Base-by-base conservation (phyloP, 2,797 vertebrate species). In the Bovichtus variegatus region DNA sequence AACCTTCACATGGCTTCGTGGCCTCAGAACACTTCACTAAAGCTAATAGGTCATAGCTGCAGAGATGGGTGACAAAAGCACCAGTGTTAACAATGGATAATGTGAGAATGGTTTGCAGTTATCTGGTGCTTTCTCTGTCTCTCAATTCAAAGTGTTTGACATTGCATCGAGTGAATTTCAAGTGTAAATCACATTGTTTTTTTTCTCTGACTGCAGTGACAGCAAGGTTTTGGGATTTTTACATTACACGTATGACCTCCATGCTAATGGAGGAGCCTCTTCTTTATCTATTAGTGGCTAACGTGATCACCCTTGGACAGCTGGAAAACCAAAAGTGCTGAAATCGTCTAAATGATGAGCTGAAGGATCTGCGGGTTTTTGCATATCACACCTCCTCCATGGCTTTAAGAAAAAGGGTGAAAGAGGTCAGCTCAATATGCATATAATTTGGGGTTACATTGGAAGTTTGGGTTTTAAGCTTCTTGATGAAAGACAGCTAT, bases 381-480 rank as follows among this genome's bases (percentile, higher is more conserved):
- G 93, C 93, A 90, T 93, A 92, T 94, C 93, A 80, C 90, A 84
- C 89, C 83, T 87, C 81, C 74, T 86, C 85, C 27, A 61, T 91
- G 85, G 92, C 91, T 93, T 93, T 94, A 90, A 91, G 91, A 91
- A 90, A 88, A 86, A 88, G 78, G 92, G 91, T 91, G 87, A 92
- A 71, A 83, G 86, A 90, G 92, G 93, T 95, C 94, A 94, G 86
- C 87, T 85, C 87, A 93, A 93, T 94, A 93, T 94, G 91, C 93
- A 93, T 94, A 94, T 93, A 72, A 93, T 94, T 94, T 94, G 87
- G 89, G 92, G 92, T 91, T 93, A 92, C 86, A 91, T 91, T 93
- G 87, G 79, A 88, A 93, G 90, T 93, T 91, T 89, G 80, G 89
- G 87, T 91, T 93, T 93, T 94, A 93, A 93, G 92, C 91, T 88